Evolutionary conservation across 2,888 invertebrate genomes (phyloP).

Genomic region (Linnaemya tessellans): DNA sequence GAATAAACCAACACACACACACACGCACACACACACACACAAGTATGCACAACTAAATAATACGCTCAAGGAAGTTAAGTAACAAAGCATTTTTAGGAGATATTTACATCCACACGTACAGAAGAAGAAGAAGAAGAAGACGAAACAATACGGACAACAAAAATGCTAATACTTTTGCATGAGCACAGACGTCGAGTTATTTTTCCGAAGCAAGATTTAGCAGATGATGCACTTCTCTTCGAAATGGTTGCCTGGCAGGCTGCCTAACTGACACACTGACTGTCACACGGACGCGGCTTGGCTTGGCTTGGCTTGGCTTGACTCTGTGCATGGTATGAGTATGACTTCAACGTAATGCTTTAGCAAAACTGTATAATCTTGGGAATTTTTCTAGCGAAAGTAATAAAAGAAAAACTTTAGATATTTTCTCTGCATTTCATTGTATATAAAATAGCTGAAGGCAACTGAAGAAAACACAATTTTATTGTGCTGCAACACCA

Average conservation of each 20-base stretch:
- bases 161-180: not conserved
- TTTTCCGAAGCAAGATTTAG: conserved; percentile 2
- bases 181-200: conserved; percentile 4
- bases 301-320: conserved; percentile 27
- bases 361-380: conserved; percentile 57
- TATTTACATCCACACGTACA: not conserved
- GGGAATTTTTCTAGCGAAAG: conserved; percentile 63
- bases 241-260: conserved; percentile 11
- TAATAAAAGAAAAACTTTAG: conserved; percentile 53
- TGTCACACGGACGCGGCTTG: not conserved
- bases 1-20: conserved; percentile 13
- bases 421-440: conserved; percentile 22
- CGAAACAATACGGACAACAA: conserved; percentile 14
- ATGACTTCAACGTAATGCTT: conserved; percentile 28
- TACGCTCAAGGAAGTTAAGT: conserved; percentile 70
- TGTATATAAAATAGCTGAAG: conserved; percentile 52
- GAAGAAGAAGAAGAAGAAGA: no score
- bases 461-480: conserved; percentile 28
- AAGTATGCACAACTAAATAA: conserved; percentile 8
- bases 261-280: conserved; percentile 14
- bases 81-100: conserved; percentile 59
- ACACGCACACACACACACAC: conserved; percentile 8
- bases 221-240: conserved; percentile 57
- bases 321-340: conserved; percentile 24
- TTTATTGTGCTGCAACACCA: conserved; percentile 8